phyloP scores from a whole-genome alignment of 2,888 invertebrate species.

The Phymatocera aterrima region DNA sequence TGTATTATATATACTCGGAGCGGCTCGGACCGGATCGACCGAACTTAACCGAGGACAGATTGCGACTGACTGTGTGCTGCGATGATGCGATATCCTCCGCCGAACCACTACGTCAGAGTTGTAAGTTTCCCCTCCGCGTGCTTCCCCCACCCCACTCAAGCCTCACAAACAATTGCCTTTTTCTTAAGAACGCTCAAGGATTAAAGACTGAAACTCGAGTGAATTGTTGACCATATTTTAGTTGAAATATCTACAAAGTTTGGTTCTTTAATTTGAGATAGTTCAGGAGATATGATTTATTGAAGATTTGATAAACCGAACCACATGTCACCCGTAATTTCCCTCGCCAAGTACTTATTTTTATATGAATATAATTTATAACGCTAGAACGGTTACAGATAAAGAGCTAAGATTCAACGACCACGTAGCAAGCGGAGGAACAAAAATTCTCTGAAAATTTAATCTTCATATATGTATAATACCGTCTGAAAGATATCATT shows the following conservation, averaged over 20 bases:
- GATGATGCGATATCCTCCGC: slow-evolving; percentile 41
- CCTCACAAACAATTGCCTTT: slow-evolving; percentile 37
- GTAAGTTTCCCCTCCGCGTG: slow-evolving; percentile 38
- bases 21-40: slow-evolving; percentile 39
- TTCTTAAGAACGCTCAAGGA: slow-evolving; percentile 35
- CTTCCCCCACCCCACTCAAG: slow-evolving; percentile 20
- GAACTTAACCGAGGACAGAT: slow-evolving; percentile 62
- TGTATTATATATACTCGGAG: background rate
- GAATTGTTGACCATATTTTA: slow-evolving; percentile 1
- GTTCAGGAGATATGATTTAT: slow-evolving; percentile 5
- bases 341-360: slow-evolving; percentile 11
- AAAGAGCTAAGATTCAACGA: slow-evolving; percentile 4
- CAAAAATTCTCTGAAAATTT: slow-evolving; percentile 3
- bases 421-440: background rate
- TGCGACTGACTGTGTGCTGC: slow-evolving; percentile 60
- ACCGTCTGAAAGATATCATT: background rate
- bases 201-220: slow-evolving; percentile 21
- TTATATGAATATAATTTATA: slow-evolving; percentile 3
- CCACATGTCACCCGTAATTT: slow-evolving; percentile 17
- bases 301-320: background rate
- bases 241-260: background rate
- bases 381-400: slow-evolving; percentile 1
- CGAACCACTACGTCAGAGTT: slow-evolving; percentile 42
- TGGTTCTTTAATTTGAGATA: background rate
- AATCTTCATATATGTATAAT: background rate